Evolutionary conservation across 2,113 vertebrate genomes (phyloP).

Genomic region (Podilymbus podiceps): DNA sequence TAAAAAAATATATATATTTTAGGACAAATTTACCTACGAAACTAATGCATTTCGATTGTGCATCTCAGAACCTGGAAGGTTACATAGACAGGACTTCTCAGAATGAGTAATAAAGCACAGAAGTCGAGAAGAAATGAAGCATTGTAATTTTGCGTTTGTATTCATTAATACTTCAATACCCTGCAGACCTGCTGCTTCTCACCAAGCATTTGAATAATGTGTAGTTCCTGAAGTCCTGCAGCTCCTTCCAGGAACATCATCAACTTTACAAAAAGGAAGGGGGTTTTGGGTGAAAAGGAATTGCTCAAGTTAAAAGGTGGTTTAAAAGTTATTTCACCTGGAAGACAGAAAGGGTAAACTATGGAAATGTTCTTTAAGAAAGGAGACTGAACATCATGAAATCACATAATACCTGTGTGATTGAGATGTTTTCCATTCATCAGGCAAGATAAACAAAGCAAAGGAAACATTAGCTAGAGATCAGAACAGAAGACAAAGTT

Average conservation of each 20-base stretch:
- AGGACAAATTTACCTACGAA: neutral
- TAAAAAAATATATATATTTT: neutral
- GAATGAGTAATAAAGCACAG: neutral
- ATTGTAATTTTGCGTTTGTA: constrained; percentile 11
- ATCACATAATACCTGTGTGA: neutral
- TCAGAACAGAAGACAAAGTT: neutral
- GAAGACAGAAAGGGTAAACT: neutral
- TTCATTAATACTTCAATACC: constrained; percentile 2
- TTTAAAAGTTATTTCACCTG: constrained; percentile 17
- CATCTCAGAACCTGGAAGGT: neutral
- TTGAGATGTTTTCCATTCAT: neutral
- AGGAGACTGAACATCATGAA: neutral
- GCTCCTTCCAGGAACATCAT: neutral
- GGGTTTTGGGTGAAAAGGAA: neutral
- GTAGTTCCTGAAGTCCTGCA: neutral
- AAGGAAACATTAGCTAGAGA: neutral
- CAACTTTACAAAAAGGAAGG: neutral
- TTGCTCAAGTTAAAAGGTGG: neutral
- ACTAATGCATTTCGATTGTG: neutral
- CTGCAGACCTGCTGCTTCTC: neutral
- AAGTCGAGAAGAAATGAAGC: neutral
- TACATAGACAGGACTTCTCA: neutral
- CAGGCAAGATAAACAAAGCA: neutral
- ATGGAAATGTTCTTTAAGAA: neutral
- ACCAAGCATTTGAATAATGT: constrained; percentile 3